phyloP scores from a whole-genome alignment of 2,797 vertebrate genomes.

The Choloepus didactylus region DNA sequence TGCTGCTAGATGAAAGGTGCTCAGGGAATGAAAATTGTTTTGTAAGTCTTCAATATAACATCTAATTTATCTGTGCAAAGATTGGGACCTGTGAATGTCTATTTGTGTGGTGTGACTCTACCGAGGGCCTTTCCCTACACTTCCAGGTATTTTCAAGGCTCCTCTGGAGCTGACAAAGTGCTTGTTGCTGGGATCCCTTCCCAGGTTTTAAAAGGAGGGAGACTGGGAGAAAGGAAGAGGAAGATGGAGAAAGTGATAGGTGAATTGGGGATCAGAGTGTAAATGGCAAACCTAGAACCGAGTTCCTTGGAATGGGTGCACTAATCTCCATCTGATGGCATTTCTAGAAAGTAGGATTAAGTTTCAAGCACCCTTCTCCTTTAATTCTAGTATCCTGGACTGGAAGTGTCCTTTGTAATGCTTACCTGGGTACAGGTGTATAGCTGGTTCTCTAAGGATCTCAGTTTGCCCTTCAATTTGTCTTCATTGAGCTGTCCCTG shows the following conservation, averaged over 20 bases:
- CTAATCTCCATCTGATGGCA: background rate
- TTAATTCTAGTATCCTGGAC: background rate
- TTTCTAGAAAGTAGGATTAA: background rate
- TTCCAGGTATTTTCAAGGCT: background rate
- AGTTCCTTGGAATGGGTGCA: background rate
- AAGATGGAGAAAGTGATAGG: background rate
- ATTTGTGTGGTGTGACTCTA: background rate
- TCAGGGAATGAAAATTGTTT: constrained; percentile 7
- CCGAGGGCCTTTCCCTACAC: background rate
- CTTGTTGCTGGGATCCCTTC: background rate
- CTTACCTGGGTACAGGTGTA: constrained; percentile 94
- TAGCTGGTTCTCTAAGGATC: constrained; percentile 94
- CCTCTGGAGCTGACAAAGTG: background rate
- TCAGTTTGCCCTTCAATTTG: constrained; percentile 93
- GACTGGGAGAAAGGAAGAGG: background rate
- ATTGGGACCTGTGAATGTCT: background rate
- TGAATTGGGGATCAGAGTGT: background rate
- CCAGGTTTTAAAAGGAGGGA: background rate
- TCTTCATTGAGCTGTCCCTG: constrained; percentile 96
- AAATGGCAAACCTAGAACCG: background rate
- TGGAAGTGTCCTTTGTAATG: background rate
- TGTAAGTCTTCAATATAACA: background rate
- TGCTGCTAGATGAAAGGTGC: background rate
- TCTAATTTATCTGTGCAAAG: background rate
- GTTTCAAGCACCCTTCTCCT: background rate